Percentiles rank a stretch among this genome's conserved stretches.
These are phyloP conservation scores for Odontesthes bonariensis DNA, from an alignment of 2,113 vertebrate genomes.

Conservation along the genomic window DNA sequence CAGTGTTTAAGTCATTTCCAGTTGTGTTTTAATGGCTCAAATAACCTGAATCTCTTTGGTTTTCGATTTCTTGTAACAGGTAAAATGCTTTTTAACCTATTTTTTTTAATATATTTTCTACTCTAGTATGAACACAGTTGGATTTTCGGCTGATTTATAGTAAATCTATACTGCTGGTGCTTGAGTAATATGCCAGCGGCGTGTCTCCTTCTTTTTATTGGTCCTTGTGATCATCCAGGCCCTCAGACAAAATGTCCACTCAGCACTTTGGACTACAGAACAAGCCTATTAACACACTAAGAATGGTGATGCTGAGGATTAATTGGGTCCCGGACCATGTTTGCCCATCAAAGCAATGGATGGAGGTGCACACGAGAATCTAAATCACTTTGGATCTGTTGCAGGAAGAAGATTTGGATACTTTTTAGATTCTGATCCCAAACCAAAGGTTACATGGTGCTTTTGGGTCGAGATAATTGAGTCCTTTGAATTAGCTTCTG, in stretches of 20 bases:
- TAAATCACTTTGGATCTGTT: not conserved
- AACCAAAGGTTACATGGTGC: too few relatives aligned
- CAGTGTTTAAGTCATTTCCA: too few relatives aligned
- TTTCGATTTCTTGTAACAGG: too few relatives aligned
- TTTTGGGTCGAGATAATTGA: too few relatives aligned
- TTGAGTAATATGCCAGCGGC: slow-evolving; percentile 16
- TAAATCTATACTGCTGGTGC: slow-evolving; percentile 27
- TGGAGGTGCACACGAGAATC: not conserved
- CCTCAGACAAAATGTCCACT: slow-evolving; percentile 30
- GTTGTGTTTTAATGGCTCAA: too few relatives aligned
- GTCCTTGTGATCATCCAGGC: slow-evolving; percentile 16
- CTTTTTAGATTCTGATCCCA: not conserved
- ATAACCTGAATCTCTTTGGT: too few relatives aligned
- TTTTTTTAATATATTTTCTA: too few relatives aligned
- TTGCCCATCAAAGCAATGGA: not conserved
- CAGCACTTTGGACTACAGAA: slow-evolving; percentile 29
- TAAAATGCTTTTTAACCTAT: too few relatives aligned
- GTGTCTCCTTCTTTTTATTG: slow-evolving; percentile 31
- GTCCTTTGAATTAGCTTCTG: too few relatives aligned
- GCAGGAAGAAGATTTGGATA: not conserved
- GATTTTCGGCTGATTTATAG: slow-evolving; percentile 1
- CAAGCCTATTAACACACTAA: slow-evolving; percentile 34
- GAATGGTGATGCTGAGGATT: slow-evolving; percentile 1
- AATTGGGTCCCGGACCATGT: slow-evolving; percentile 10
- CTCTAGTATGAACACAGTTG: too few relatives aligned